Evolutionary conservation across 2,888 invertebrate species (phyloP), one percentile per base, ranked within the genome.

Genomic region (Hydroisotoma schaefferi): DNA sequence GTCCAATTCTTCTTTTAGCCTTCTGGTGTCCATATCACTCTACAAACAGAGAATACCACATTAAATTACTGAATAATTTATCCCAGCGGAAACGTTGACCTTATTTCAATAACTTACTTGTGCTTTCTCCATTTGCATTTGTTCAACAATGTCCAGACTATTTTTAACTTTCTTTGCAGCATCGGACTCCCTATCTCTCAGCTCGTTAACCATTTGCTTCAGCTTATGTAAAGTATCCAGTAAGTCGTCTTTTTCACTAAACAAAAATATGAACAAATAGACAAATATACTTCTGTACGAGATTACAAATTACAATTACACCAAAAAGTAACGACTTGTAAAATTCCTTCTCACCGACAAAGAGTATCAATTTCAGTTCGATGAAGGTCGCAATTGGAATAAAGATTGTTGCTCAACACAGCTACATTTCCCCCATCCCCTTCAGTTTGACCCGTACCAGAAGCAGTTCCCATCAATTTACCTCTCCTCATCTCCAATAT

Each of bases 101-200:
- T 28, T 49, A 27, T n/a, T 27, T 47, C 12, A 49, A 20, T 25
- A 49, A 18, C 18, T 64, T 65, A 73, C 73, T 71, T 75, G 76
- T 62, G 83, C 84, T 73, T 87, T 85, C 74, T 90, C 90, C 71
- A 87, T 87, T 60, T 88, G 83, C 1, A 88, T 83, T 72, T 89
- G 85, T 59, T 88, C 85, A 20, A 84, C 85, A n/a, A 83, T 80
- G 66, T 90, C 88, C 2, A 85, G 80, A 43, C 83, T 83, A 56
- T 84, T 79, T 73, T 86, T 86, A 51, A 83, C 84, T 73, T 86
- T 84, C 55, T 82, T 81, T n/a, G 78, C 78, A 0, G 83, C 81
- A 40, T 84, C 84, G 18, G 80, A 77, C 73, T 86, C 87, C 49
- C 76, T 83, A 18, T 84, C 84, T 52, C 85, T 83, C 15, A 84